Conservation (phyloP, 2,113 vertebrate genomes). For the Gavialis gangeticus region DNA sequence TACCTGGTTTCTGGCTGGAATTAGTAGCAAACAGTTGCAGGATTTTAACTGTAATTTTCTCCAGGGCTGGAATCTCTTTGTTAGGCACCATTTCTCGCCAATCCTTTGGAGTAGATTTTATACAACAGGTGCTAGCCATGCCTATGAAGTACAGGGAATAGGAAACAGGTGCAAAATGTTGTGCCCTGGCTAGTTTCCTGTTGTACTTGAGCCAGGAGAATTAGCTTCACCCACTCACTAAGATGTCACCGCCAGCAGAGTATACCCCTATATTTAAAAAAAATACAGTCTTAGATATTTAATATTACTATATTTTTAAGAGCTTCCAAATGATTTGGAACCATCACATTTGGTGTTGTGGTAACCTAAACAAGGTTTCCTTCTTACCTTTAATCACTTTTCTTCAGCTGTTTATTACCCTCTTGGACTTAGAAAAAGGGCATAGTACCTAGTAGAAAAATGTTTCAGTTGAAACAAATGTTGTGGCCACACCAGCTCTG, state of each 20-base stretch:
- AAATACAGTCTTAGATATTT: too few relatives aligned
- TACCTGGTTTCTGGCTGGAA: slow-evolving; percentile 29
- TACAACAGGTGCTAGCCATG: neutral
- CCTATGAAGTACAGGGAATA: neutral
- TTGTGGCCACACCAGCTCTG: neutral
- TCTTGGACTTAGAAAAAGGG: neutral
- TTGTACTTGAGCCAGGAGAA: neutral
- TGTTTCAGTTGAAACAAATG: neutral
- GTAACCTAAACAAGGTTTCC: too few relatives aligned
- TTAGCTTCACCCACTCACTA: neutral
- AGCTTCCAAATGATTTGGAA: too few relatives aligned
- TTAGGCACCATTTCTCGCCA: neutral
- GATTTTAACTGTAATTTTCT: slow-evolving; percentile 5
- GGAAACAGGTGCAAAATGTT: neutral
- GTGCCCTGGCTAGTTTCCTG: neutral
- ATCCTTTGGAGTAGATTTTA: neutral
- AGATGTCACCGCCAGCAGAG: neutral
- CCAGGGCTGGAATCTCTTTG: neutral
- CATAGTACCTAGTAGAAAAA: neutral
- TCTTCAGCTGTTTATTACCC: too few relatives aligned
- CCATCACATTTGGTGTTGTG: too few relatives aligned
- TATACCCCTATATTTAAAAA: neutral
- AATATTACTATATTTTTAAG: too few relatives aligned
- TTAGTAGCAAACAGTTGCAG: neutral
- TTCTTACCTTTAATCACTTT: too few relatives aligned